phyloP scores from a whole-genome alignment of 2,113 vertebrate species.

The Alces alces region DNA sequence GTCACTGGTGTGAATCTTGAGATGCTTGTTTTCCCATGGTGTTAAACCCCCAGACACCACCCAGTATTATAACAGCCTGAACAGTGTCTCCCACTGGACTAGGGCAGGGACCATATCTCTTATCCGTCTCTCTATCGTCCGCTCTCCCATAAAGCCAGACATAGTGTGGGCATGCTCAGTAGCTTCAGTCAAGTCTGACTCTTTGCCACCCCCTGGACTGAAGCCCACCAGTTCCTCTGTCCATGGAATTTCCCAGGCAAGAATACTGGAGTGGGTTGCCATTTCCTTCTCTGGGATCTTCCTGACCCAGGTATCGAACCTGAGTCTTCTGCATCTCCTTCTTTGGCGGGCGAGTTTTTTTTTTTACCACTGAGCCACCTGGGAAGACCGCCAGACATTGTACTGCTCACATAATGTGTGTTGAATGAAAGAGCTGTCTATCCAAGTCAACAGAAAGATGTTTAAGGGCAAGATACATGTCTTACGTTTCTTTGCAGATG shows the following conservation, averaged over 20 bases:
- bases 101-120: neutral
- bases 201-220: neutral
- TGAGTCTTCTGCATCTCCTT: neutral
- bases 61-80: rapidly evolving
- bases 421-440: neutral
- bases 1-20: neutral
- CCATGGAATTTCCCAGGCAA: neutral
- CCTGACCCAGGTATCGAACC: neutral
- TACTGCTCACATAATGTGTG: neutral
- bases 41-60: too few relatives aligned
- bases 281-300: neutral
- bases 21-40: neutral
- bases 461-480: neutral
- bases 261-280: neutral
- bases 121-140: neutral
- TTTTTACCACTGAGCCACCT: neutral
- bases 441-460: neutral
- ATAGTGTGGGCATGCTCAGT: neutral
- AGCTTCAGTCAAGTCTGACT: neutral
- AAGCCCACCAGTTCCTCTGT: neutral
- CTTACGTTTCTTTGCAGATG: neutral
- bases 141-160: neutral
- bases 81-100: neutral
- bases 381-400: neutral
- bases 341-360: neutral